Evolutionary conservation across 2,797 vertebrate genomes (phyloP).

Genomic region (Chloroceryle inda): DNA sequence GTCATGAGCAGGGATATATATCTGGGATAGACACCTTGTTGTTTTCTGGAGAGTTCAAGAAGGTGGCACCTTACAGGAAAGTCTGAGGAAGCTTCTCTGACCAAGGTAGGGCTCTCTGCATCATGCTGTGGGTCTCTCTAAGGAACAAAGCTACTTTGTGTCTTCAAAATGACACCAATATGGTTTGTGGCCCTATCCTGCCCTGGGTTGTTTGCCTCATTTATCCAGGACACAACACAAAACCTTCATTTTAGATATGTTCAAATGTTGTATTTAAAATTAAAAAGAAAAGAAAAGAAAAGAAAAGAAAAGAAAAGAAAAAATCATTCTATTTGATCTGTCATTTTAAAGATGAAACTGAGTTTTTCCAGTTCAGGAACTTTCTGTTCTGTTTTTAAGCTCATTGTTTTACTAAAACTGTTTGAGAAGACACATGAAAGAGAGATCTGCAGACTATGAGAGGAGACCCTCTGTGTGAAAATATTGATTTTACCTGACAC

Average conservation of each 20-base stretch:
- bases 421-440: conserved; percentile 1
- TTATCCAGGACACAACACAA: not conserved
- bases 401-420: not conserved
- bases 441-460: not conserved
- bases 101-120: not conserved
- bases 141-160: not conserved
- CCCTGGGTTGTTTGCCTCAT: not conserved
- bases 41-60: not conserved
- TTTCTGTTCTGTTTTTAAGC: not conserved
- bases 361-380: not conserved
- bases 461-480: conserved; percentile 6
- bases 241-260: not conserved
- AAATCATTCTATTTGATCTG: not conserved
- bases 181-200: not conserved
- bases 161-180: not conserved
- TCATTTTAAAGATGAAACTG: conserved; percentile 13
- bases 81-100: not conserved
- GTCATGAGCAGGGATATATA: not conserved
- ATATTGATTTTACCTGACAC: conserved; percentile 9
- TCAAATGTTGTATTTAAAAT: not conserved
- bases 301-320: fast-evolving
- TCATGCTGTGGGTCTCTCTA: not conserved
- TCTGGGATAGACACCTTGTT: not conserved
- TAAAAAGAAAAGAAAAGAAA: too few species aligned
- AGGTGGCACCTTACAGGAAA: not conserved